Evolutionary conservation across 1,140 invertebrate species (phyloP).

Genomic region (Drosophila lacteicornis): DNA sequence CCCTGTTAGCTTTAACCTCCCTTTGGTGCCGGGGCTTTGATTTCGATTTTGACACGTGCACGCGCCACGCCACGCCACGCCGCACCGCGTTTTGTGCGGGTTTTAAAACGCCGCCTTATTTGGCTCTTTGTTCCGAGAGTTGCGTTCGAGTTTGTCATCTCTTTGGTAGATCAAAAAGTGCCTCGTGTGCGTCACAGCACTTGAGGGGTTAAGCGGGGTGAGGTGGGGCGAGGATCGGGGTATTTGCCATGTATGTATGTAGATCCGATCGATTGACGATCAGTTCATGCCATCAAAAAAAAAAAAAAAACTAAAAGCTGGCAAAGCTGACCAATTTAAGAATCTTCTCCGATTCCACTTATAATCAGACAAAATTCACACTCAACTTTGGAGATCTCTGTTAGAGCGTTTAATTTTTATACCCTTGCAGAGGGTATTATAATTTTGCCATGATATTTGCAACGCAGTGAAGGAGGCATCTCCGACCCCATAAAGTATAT

Average conservation of each 20-base stretch:
- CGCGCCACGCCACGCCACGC: slow-evolving; percentile 29
- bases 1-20: neutral
- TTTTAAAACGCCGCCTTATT: slow-evolving; percentile 69
- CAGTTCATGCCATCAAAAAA: slow-evolving; percentile 46
- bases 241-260: slow-evolving; percentile 35
- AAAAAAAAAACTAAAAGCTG: slow-evolving; percentile 20
- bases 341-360: slow-evolving; percentile 57
- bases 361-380: slow-evolving; percentile 52
- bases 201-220: slow-evolving; percentile 12
- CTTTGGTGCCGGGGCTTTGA: neutral
- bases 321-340: slow-evolving; percentile 67
- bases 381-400: slow-evolving; percentile 38
- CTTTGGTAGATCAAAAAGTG: slow-evolving; percentile 38
- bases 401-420: slow-evolving; percentile 17
- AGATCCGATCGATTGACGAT: slow-evolving; percentile 54
- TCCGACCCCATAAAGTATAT: too few species aligned
- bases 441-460: too few species aligned
- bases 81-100: slow-evolving; percentile 51
- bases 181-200: slow-evolving; percentile 48
- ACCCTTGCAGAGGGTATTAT: neutral
- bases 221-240: neutral
- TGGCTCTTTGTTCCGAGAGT: slow-evolving; percentile 40
- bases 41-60: slow-evolving; percentile 59
- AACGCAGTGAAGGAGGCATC: too few species aligned
- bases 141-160: slow-evolving; percentile 22